Evolutionary conservation across 1,140 invertebrate genomes (phyloP).

Genomic region (Cydia splendana): DNA sequence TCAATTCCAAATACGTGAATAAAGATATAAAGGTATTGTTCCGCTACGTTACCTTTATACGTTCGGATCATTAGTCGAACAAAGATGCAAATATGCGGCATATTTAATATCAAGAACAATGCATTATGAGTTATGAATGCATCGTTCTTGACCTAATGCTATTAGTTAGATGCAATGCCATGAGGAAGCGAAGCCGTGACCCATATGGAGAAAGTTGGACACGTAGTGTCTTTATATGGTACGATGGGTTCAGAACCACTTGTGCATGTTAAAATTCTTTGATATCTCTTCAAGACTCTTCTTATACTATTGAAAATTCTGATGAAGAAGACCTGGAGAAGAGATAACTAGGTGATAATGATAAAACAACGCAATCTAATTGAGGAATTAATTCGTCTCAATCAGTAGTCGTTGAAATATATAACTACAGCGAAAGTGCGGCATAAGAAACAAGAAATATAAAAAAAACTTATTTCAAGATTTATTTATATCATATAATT

Average conservation of each 20-base stretch:
- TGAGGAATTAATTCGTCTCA: too few species aligned
- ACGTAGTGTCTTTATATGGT: not conserved
- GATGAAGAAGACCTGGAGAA: too few species aligned
- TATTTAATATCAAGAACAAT: not conserved
- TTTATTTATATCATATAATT: too few species aligned
- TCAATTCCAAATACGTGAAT: too few species aligned
- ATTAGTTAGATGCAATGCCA: conserved; percentile 1
- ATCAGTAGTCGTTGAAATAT: too few species aligned
- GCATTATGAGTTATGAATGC: not conserved
- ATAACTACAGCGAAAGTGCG: too few species aligned
- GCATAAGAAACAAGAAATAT: too few species aligned
- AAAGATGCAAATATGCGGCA: conserved; percentile 2
- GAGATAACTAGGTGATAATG: too few species aligned
- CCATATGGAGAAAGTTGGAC: not conserved
- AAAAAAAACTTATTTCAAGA: too few species aligned
- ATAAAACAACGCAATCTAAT: too few species aligned
- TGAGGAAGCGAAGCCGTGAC: not conserved
- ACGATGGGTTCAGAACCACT: not conserved
- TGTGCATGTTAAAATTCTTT: not conserved
- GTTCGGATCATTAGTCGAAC: not conserved
- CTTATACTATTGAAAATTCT: too few species aligned
- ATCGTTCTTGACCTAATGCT: conserved; percentile 8
- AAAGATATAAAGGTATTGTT: too few species aligned
- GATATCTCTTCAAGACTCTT: not conserved
- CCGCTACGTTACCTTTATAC: not conserved